Percentiles rank a stretch among this genome's conserved stretches.
These are phyloP conservation scores for Pteropus alecto DNA, from an alignment of 2,113 vertebrate genomes.

Conservation along the genomic window DNA sequence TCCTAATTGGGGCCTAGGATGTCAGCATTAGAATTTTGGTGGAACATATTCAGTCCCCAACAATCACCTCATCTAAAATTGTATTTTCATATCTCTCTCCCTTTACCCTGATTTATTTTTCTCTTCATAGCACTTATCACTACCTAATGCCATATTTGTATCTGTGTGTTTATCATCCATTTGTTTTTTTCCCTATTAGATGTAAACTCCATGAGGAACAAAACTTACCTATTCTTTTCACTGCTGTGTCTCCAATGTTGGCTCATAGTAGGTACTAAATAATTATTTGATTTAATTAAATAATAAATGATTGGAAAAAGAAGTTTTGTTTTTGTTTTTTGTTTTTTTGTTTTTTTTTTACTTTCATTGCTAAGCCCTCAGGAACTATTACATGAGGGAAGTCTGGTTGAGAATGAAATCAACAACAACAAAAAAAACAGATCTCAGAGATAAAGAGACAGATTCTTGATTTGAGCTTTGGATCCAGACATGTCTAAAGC, in stretches of 20 bases:
- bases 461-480: background rate
- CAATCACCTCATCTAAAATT: background rate
- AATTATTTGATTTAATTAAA: background rate
- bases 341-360: background rate
- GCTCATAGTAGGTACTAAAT: background rate
- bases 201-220: background rate
- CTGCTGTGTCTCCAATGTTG: background rate
- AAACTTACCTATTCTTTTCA: background rate
- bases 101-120: background rate
- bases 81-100: background rate
- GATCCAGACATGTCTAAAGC: background rate
- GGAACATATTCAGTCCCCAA: background rate
- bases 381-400: background rate
- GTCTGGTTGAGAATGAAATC: background rate
- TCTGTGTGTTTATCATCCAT: background rate
- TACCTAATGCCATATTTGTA: background rate
- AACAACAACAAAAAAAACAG: background rate
- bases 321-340: background rate
- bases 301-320: background rate
- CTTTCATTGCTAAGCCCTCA: background rate
- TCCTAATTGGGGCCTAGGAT: background rate
- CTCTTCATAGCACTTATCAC: background rate
- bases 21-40: background rate
- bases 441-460: background rate
- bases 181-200: background rate